Evolutionary conservation across 2,797 vertebrate species (phyloP).

Genomic region (Iguana delicatissima): DNA sequence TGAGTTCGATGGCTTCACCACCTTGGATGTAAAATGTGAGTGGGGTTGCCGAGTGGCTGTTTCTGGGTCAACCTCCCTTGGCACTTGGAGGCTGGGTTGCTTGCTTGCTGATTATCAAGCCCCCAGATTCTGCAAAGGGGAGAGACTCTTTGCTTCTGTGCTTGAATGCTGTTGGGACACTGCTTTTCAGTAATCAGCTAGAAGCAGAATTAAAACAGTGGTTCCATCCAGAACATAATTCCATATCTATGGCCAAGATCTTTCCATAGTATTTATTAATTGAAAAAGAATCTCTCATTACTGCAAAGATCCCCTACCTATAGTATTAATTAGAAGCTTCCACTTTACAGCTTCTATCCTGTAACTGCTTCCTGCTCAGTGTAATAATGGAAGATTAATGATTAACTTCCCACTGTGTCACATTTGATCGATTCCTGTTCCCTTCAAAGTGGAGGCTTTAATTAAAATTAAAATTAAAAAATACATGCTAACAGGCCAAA

Average conservation of each 20-base stretch:
- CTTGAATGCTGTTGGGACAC: neutral
- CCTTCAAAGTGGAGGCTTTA: neutral
- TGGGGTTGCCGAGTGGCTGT: no score
- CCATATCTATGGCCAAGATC: neutral
- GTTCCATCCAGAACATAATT: neutral
- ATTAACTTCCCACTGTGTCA: neutral
- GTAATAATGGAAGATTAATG: neutral
- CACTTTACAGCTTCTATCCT: neutral
- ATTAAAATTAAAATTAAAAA: neutral
- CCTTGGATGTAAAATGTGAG: conserved; percentile 92
- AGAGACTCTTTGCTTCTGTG: neutral
- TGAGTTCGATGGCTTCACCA: conserved; percentile 86
- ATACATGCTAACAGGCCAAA: neutral
- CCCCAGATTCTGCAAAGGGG: neutral
- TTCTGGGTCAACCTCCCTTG: neutral
- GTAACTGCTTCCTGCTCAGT: neutral
- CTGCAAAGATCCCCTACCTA: neutral
- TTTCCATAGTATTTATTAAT: neutral
- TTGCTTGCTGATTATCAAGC: neutral
- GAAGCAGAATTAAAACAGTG: neutral
- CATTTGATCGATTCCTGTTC: neutral
- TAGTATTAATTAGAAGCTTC: neutral
- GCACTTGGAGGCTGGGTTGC: neutral
- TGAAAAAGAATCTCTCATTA: neutral
- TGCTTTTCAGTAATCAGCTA: neutral